phyloP scores from a whole-genome alignment of 2,888 invertebrate species.

The Diarsia rubi region DNA sequence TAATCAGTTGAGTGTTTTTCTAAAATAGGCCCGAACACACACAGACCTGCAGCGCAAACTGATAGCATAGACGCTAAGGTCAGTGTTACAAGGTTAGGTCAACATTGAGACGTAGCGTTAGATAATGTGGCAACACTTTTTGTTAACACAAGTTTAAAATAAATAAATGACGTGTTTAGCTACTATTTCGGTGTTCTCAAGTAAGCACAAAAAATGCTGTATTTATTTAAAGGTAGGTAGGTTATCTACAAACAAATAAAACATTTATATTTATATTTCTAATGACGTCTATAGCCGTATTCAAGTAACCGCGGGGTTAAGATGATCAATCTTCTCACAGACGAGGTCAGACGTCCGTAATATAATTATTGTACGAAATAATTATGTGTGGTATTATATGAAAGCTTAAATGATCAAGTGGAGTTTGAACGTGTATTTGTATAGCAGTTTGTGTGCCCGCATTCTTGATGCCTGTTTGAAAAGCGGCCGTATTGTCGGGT shows the following conservation, averaged over 20 bases:
- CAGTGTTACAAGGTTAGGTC: constrained; percentile 62
- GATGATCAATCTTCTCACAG: constrained; percentile 48
- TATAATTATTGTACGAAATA: constrained; percentile 50
- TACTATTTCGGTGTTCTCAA: constrained; percentile 20
- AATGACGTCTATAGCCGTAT: constrained; percentile 27
- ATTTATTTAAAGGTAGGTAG: background rate
- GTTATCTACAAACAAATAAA: constrained; percentile 20
- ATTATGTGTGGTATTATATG: constrained; percentile 38
- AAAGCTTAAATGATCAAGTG: constrained; percentile 32
- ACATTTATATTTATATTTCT: constrained; percentile 32
- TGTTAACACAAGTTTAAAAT: constrained; percentile 31
- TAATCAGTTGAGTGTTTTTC: constrained; percentile 52
- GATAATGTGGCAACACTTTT: constrained; percentile 32
- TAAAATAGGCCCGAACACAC: constrained; percentile 37
- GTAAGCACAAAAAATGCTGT: constrained; percentile 20
- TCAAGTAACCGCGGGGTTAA: constrained; percentile 20
- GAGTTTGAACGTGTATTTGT: constrained; percentile 24
- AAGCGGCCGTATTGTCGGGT: constrained; percentile 26
- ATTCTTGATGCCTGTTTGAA: constrained; percentile 19
- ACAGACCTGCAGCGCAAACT: constrained; percentile 12
- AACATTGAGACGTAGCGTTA: constrained; percentile 22
- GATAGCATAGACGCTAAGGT: constrained; percentile 51
- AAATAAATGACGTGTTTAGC: constrained; percentile 35
- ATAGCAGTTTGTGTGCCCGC: background rate
- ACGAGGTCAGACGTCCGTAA: constrained; percentile 44